phyloP scores from a whole-genome alignment of 2,888 invertebrate species.

The Eucriotettix oculatus region DNA sequence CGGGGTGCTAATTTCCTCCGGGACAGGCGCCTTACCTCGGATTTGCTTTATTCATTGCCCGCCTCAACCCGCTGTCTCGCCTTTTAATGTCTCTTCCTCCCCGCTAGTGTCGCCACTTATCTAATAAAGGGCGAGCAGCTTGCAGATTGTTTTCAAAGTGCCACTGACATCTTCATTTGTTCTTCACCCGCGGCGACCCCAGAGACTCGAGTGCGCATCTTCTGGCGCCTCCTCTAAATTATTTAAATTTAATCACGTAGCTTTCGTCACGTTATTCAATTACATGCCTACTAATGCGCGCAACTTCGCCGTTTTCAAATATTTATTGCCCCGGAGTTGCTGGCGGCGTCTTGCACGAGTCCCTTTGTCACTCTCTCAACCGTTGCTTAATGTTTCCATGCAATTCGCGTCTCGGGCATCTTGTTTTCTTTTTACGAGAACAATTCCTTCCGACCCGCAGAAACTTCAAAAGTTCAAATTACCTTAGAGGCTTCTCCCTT shows the following conservation, averaged over 20 bases:
- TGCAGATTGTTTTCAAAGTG: background rate
- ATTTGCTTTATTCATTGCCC: background rate
- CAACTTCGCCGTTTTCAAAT: slow-evolving; percentile 20
- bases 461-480: too few species aligned
- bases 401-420: too few species aligned
- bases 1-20: background rate
- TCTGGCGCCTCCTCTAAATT: slow-evolving; percentile 18
- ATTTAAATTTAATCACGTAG: slow-evolving; percentile 29
- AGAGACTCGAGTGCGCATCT: slow-evolving; percentile 3
- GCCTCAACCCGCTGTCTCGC: background rate
- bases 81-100: background rate
- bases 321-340: slow-evolving; percentile 15
- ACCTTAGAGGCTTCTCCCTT: too few species aligned
- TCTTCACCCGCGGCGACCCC: background rate
- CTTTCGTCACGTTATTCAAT: slow-evolving; percentile 24
- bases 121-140: background rate
- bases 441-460: too few species aligned
- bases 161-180: slow-evolving; percentile 7
- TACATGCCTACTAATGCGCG: slow-evolving; percentile 23
- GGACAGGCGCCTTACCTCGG: background rate
- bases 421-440: too few species aligned
- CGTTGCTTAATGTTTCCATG: too few species aligned
- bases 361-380: too few species aligned
- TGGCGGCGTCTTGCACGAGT: background rate
- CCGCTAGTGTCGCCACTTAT: slow-evolving; percentile 1